Evolutionary conservation across 1,140 invertebrate genomes (phyloP).

Genomic region (Aphidius gifuensis): DNA sequence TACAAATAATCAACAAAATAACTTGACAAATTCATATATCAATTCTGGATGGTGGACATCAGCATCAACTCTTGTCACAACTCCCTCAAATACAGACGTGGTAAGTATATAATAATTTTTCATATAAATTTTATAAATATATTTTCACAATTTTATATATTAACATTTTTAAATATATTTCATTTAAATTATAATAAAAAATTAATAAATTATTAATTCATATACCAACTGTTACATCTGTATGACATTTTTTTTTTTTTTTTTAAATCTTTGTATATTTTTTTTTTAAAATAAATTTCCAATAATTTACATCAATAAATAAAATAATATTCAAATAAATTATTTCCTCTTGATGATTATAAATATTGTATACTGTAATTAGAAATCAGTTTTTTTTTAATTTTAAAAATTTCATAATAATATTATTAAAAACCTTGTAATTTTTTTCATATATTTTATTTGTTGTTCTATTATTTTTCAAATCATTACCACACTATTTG

Average conservation of each 20-base stretch:
- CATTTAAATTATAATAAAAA: background rate
- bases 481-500: conserved; percentile 8
- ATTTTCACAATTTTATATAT: too few relatives aligned
- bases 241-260: too few relatives aligned
- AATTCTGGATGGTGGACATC: conserved; percentile 50
- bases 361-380: too few relatives aligned
- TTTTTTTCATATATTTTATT: background rate
- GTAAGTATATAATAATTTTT: conserved; percentile 31
- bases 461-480: background rate
- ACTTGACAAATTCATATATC: conserved; percentile 27
- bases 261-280: too few relatives aligned
- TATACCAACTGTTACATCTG: too few relatives aligned
- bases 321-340: background rate
- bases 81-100: conserved; percentile 50
- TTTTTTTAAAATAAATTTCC: background rate
- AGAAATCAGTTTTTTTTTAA: too few relatives aligned
- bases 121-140: background rate
- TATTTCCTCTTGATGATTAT: background rate
- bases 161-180: too few relatives aligned
- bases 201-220: background rate
- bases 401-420: too few relatives aligned
- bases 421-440: too few relatives aligned
- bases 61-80: conserved; percentile 43
- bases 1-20: conserved; percentile 25
- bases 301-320: background rate